Evolutionary conservation across 1,140 invertebrate species (phyloP).

Genomic region (Cydia fagiglandana): DNA sequence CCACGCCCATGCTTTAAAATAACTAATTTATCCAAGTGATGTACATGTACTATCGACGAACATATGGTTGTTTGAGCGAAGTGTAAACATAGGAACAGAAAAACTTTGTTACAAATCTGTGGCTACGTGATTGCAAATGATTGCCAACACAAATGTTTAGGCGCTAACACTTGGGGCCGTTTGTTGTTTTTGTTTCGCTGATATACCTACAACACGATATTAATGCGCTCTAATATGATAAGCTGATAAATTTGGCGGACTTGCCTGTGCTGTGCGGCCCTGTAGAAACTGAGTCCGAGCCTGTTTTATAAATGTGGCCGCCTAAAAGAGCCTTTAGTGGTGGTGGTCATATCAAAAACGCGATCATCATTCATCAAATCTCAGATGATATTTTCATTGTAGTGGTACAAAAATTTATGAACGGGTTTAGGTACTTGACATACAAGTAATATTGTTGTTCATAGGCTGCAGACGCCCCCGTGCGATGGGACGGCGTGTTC

Average conservation of each 20-base stretch:
- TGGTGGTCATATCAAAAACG: no score
- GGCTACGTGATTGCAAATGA: not conserved
- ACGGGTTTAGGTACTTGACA: no score
- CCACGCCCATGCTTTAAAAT: conserved; percentile 1
- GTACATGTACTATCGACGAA: not conserved
- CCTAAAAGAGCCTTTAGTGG: no score
- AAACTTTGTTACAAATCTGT: not conserved
- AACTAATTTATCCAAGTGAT: not conserved
- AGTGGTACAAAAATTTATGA: no score
- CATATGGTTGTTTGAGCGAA: not conserved
- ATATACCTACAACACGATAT: not conserved
- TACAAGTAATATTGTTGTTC: not conserved
- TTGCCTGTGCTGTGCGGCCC: not conserved
- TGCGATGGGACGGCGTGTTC: conserved; percentile 62
- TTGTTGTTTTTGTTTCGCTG: not conserved
- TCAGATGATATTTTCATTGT: no score
- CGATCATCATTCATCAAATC: no score
- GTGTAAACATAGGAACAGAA: not conserved
- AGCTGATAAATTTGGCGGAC: not conserved
- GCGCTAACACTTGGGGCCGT: not conserved
- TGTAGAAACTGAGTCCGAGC: not conserved
- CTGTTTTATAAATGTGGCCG: no score
- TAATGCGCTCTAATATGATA: not conserved
- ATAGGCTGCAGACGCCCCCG: conserved; percentile 54
- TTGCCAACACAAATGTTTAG: not conserved